These are phyloP conservation scores for Ceratoteleas bidentatus DNA, from an alignment of 1,140 invertebrate species.

Conservation along the genomic window DNA sequence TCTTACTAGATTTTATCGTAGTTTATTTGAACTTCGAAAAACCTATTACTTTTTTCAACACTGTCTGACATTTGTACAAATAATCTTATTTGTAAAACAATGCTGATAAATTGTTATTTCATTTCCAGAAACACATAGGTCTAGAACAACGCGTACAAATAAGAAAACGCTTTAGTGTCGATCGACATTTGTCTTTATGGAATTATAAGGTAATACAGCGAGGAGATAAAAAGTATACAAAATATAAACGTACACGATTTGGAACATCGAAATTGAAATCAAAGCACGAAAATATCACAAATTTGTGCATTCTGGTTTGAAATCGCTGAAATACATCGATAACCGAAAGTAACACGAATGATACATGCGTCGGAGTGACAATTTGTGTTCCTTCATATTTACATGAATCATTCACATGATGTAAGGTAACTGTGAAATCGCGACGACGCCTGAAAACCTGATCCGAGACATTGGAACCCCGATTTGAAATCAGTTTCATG, in stretches of 20 bases:
- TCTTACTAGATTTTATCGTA: too few species aligned
- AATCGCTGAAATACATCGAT: neutral
- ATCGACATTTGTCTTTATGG: too few species aligned
- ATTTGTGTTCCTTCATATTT: constrained; percentile 23
- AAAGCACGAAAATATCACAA: constrained; percentile 13
- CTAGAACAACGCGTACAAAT: too few species aligned
- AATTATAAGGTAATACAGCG: too few species aligned
- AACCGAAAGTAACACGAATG: neutral
- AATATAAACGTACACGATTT: neutral
- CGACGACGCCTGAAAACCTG: constrained; percentile 13
- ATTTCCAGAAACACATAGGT: too few species aligned
- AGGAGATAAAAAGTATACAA: neutral
- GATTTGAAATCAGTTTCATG: too few species aligned
- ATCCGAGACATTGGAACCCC: neutral
- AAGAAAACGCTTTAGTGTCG: too few species aligned
- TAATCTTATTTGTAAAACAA: too few species aligned
- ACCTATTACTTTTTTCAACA: too few species aligned
- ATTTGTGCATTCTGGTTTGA: constrained; percentile 7
- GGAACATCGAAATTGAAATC: neutral
- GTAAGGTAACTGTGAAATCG: constrained; percentile 2
- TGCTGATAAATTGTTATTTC: too few species aligned
- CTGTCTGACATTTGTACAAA: too few species aligned
- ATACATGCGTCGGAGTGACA: constrained; percentile 10
- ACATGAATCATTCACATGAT: constrained; percentile 36
- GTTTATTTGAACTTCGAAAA: too few species aligned